phyloP scores from a whole-genome alignment of 2,113 vertebrate genomes.

The Cochlearius cochlearius region DNA sequence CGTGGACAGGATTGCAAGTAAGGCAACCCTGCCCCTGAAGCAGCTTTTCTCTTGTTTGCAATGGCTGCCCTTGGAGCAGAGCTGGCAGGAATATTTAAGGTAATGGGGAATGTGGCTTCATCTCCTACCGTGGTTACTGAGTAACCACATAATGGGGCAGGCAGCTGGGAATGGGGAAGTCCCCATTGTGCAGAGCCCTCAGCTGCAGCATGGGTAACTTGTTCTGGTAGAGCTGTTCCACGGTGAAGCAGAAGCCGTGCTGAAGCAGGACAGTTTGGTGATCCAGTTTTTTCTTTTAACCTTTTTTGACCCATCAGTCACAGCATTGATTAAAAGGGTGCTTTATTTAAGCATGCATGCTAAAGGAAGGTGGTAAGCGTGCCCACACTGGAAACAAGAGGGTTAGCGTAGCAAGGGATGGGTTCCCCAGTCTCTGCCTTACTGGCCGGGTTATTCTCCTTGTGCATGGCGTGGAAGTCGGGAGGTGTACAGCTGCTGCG shows the following conservation, averaged over 20 bases:
- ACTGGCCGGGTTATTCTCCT: not conserved
- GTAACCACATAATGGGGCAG: not conserved
- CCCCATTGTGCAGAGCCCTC: not conserved
- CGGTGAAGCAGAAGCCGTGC: not conserved
- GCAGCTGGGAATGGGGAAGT: not conserved
- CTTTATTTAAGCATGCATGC: not conserved
- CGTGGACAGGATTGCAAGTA: accelerated
- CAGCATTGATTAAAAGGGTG: not conserved
- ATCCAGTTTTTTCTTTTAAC: not conserved
- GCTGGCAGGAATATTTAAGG: not conserved
- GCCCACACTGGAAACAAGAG: not conserved
- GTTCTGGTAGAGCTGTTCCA: not conserved
- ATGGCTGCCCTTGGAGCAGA: not conserved
- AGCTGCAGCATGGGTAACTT: not conserved
- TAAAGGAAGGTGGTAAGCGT: not conserved
- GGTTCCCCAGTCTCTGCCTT: not conserved
- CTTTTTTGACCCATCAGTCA: not conserved
- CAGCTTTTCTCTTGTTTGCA: not conserved
- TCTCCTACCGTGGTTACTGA: not conserved
- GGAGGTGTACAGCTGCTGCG: accelerated
- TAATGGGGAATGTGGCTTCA: not conserved
- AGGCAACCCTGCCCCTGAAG: not conserved
- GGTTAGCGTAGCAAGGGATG: not conserved
- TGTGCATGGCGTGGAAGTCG: not conserved
- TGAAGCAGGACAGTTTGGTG: not conserved